These are phyloP conservation scores for Leptinotarsa rubiginosa DNA, from an alignment of 2,888 invertebrate species.

Conservation along the genomic window DNA sequence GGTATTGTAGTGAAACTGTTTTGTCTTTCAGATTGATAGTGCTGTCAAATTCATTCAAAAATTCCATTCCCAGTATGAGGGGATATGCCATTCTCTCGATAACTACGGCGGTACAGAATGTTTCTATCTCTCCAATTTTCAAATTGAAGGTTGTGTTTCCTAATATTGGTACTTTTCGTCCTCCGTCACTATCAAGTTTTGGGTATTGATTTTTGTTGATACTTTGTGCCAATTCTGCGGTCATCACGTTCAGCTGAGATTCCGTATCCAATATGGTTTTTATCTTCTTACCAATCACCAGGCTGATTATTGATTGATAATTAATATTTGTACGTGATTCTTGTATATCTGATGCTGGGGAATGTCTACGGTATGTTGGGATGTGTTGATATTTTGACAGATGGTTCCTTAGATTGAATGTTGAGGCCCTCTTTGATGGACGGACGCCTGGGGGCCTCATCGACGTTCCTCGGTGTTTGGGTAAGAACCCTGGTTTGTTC, in stretches of 20 bases:
- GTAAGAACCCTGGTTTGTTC: background rate
- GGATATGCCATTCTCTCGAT: slow-evolving; percentile 1
- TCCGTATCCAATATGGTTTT: background rate
- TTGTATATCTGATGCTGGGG: background rate
- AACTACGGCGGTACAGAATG: background rate
- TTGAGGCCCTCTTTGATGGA: background rate
- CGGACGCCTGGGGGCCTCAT: background rate
- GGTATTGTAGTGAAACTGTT: background rate
- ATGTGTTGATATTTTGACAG: background rate
- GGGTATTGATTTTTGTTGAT: background rate
- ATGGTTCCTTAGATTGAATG: background rate
- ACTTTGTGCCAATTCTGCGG: background rate
- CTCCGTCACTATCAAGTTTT: background rate
- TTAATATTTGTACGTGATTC: background rate
- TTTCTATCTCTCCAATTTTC: background rate
- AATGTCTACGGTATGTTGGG: background rate
- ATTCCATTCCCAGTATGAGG: slow-evolving; percentile 13
- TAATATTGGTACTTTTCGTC: background rate
- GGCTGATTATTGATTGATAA: background rate
- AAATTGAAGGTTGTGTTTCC: background rate
- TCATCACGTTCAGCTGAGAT: slow-evolving; percentile 6
- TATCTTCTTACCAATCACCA: background rate
- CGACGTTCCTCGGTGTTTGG: background rate
- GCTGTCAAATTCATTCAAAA: background rate
- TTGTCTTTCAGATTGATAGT: background rate